Evolutionary conservation across 2,113 vertebrate species (phyloP).

Genomic region (Amblyornis subalaris): DNA sequence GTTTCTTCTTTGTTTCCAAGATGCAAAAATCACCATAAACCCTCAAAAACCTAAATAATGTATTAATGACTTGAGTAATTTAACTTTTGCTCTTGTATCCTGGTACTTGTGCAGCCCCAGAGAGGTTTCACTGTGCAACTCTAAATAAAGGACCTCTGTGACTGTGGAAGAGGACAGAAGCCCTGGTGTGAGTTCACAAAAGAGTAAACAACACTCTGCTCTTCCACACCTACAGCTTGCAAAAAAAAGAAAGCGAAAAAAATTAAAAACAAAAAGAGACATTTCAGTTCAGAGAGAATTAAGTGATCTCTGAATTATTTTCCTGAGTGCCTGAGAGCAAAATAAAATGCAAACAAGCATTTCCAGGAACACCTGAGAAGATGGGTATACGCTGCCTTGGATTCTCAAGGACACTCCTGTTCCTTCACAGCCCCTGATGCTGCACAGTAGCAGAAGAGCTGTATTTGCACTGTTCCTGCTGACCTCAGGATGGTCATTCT

Average conservation of each 20-base stretch:
- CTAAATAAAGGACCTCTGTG: background rate
- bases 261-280: background rate
- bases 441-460: background rate
- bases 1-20: background rate
- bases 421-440: fast-evolving
- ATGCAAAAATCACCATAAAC: background rate
- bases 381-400: background rate
- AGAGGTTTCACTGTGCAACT: background rate
- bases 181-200: background rate
- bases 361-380: background rate
- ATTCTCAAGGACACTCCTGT: background rate
- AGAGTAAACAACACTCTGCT: background rate
- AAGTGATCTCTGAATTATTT: background rate
- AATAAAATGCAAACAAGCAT: background rate
- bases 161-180: background rate
- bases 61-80: background rate
- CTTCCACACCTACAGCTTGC: background rate
- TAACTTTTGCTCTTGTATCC: background rate
- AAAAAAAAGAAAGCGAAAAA: background rate
- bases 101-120: background rate
- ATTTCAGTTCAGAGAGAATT: background rate
- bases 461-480: background rate
- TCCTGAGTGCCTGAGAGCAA: background rate
- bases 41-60: background rate
- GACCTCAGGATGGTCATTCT: background rate